Percentiles rank a stretch among this genome's conserved stretches.
phyloP scores from a whole-genome alignment of 2,113 vertebrate genomes.

The Alethe castanea region DNA sequence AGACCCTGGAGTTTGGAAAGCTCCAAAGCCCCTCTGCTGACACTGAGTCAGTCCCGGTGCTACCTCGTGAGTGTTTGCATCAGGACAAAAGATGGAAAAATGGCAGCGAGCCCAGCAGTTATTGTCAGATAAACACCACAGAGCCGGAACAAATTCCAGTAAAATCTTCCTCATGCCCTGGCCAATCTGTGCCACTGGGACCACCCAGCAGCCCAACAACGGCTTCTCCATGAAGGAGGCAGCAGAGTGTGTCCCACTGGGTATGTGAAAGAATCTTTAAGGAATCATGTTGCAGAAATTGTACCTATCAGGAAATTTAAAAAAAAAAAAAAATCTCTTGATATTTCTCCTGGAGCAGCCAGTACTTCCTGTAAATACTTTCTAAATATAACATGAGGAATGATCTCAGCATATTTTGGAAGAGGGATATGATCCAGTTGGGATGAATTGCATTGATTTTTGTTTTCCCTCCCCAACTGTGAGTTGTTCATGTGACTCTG shows the following conservation, averaged over 20 bases:
- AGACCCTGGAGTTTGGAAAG: not conserved
- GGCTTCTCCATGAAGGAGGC: not conserved
- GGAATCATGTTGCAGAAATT: not conserved
- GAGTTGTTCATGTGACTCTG: not conserved
- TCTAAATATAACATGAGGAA: not conserved
- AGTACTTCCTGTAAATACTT: not conserved
- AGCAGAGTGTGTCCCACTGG: not conserved
- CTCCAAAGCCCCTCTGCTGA: not conserved
- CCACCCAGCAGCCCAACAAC: not conserved
- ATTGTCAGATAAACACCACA: not conserved
- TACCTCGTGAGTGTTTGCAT: not conserved
- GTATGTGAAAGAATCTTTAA: not conserved
- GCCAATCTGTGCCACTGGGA: not conserved
- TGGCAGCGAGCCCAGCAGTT: not conserved
- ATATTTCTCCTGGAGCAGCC: not conserved
- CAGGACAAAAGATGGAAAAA: not conserved
- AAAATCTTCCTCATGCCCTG: not conserved
- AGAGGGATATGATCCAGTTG: not conserved
- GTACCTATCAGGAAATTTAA: not conserved
- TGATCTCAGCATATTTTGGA: not conserved
- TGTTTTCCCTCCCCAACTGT: not conserved
- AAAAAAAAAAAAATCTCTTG: accelerated
- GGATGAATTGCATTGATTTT: not conserved
- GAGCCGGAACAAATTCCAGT: not conserved
- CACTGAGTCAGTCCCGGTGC: not conserved